Base-by-base conservation (phyloP, 2,888 invertebrate genomes). In the Leptinotarsa peninsularis region DNA sequence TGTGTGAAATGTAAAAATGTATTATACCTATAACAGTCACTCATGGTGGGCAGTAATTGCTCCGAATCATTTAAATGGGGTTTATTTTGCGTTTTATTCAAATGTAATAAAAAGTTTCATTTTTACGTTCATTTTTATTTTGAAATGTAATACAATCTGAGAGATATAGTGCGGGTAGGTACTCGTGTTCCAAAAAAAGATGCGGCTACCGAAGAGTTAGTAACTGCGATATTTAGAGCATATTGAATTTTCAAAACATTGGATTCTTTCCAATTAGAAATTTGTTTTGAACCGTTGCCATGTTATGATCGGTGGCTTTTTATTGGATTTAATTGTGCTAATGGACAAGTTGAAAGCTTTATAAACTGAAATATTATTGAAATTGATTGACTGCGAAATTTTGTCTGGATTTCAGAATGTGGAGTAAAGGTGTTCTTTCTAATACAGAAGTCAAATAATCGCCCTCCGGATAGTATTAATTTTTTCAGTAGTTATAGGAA, bases 1-100 rank as follows among this genome's bases (percentile, higher is more conserved):
- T 67, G 67, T 49, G 49, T 67, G 49, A 49, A 67, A 67, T 33
- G 49, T 69, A 50, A 56, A 69, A 69, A 58, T 56, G 58, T 69
- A 56, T 69, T 69, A 69, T 56, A 58, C 18, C 56, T 27, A 21
- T 15, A 67, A 67, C 49, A 67, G 4, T 67, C 50, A 49, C 15
- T 33, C 5, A 33, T 33, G 7, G 7, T 33, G 33, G 7, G 33
- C 33, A 33, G 7, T 33, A 33, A 33, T 67, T 69, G 56, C 69
- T 69, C 69, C 69, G 17, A 56, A 56, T 67, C 18, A 17, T 67
- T 49, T 33, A n/a, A 67, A 17, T 49, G 3, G 49, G 3, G 10
- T 43, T 17, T 21, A 67, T 49, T 67, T 67, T 49, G 17, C 49
- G 49, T 67, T 67, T 67, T 67, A 67, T 49, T 67, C 33, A 17